These are phyloP conservation scores for Oryzias celebensis DNA, from an alignment of 2,113 vertebrate genomes.

Conservation along the genomic window DNA sequence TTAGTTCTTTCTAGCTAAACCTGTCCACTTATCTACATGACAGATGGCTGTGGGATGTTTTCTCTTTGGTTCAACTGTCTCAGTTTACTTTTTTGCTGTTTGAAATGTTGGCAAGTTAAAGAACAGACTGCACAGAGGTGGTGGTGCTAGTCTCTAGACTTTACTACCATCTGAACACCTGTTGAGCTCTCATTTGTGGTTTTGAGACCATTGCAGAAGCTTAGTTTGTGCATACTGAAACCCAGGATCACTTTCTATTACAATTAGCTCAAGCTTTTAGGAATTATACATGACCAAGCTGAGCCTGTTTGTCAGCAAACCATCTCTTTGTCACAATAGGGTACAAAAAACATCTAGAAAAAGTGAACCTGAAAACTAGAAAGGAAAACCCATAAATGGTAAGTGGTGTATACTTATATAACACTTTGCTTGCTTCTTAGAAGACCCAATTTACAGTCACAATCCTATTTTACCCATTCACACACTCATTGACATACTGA, in stretches of 20 bases:
- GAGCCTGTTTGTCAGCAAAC: too few relatives aligned
- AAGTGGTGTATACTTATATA: too few relatives aligned
- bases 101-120: conserved; percentile 51
- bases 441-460: too few relatives aligned
- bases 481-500: too few relatives aligned
- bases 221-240: conserved; percentile 16
- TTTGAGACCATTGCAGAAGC: conserved; percentile 32
- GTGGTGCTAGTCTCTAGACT: conserved; percentile 22
- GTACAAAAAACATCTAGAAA: too few relatives aligned
- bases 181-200: conserved; percentile 21
- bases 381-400: too few relatives aligned
- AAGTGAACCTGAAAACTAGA: too few relatives aligned
- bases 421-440: too few relatives aligned
- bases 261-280: too few relatives aligned
- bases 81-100: conserved; percentile 50
- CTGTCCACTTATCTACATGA: conserved; percentile 32
- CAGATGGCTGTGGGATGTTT: conserved; percentile 54
- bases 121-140: conserved; percentile 62
- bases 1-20: conserved; percentile 19
- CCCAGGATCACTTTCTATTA: background rate
- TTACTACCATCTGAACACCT: conserved; percentile 23
- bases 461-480: too few relatives aligned
- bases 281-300: too few relatives aligned
- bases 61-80: conserved; percentile 52
- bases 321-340: too few relatives aligned